Conservation (phyloP, 2,797 vertebrate species). For the Antennarius maculatus region DNA sequence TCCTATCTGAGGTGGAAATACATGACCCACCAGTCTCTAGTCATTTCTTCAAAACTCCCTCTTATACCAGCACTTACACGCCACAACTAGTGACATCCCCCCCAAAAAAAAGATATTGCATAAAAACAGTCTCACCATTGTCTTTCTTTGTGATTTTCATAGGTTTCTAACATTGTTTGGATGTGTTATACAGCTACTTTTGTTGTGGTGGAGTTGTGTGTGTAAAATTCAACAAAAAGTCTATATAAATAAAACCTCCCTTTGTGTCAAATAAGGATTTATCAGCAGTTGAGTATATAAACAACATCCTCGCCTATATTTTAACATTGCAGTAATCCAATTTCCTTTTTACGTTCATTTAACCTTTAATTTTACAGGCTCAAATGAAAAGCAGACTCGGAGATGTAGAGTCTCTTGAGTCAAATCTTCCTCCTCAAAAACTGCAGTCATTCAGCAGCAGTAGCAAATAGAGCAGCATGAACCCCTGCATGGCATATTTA, state of each 20-base stretch:
- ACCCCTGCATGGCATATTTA: slow-evolving; percentile 40
- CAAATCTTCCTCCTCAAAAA: slow-evolving; percentile 29
- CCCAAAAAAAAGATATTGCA: neutral
- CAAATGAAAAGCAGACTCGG: neutral
- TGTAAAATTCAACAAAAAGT: too few species aligned
- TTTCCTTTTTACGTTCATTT: slow-evolving; percentile 6
- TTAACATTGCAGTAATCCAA: neutral
- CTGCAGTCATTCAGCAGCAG: slow-evolving; percentile 22
- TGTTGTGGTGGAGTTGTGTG: too few species aligned
- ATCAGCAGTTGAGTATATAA: slow-evolving; percentile 2
- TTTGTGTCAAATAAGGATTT: slow-evolving; percentile 9
- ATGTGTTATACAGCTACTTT: too few species aligned
- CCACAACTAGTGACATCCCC: neutral
- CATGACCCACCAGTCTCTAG: slow-evolving; percentile 21
- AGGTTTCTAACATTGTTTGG: neutral
- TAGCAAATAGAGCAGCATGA: slow-evolving; percentile 41
- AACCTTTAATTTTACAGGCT: neutral
- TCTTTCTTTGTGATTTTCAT: too few species aligned
- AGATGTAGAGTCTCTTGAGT: neutral
- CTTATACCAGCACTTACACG: neutral
- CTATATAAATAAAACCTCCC: too few species aligned
- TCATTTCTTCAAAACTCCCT: slow-evolving; percentile 32
- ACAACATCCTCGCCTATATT: neutral
- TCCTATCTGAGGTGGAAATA: slow-evolving; percentile 26
- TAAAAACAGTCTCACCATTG: neutral